A percentile compares a stretch with the other conserved stretches of the same genome.
phyloP scores from a whole-genome alignment of 1,140 invertebrate species.

The Polypedilum vanderplanki region DNA sequence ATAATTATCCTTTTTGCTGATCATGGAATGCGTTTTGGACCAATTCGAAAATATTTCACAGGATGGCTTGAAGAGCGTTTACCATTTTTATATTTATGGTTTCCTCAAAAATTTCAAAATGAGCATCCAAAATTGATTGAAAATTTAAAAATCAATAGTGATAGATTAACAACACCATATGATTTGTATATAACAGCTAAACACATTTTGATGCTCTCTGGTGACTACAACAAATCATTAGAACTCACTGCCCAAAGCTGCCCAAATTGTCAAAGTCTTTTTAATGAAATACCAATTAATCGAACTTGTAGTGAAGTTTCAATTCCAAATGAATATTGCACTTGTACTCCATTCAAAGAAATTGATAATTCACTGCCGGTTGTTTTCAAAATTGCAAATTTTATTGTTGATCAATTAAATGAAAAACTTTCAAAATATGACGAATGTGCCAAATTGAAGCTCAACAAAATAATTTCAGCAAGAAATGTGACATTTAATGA shows the following conservation, averaged over 20 bases:
- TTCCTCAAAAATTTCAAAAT: conserved; percentile 59
- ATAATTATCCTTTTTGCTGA: conserved; percentile 72
- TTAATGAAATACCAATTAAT: conserved; percentile 50
- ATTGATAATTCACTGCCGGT: conserved; percentile 39
- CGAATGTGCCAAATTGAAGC: conserved; percentile 46
- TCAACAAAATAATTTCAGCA: conserved; percentile 45
- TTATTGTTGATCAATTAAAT: conserved; percentile 42
- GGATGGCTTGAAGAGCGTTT: conserved; percentile 79
- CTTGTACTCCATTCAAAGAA: conserved; percentile 50
- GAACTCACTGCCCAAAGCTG: conserved; percentile 39
- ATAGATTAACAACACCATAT: conserved; percentile 61
- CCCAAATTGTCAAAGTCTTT: conserved; percentile 55
- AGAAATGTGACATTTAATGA: conserved; percentile 32
- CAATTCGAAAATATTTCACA: conserved; percentile 57
- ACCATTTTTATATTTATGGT: conserved; percentile 65
- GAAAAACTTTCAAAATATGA: conserved; percentile 39
- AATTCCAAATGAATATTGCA: conserved; percentile 65
- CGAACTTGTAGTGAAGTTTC: conserved; percentile 60
- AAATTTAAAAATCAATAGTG: conserved; percentile 57
- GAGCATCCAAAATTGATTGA: conserved; percentile 48
- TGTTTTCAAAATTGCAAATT: conserved; percentile 44
- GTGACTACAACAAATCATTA: conserved; percentile 35
- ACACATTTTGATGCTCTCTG: conserved; percentile 43
- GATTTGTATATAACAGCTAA: conserved; percentile 59
- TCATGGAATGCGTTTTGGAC: conserved; percentile 77